Evolutionary conservation across 2,888 invertebrate species (phyloP).

Genomic region (Xestia ashworthii): DNA sequence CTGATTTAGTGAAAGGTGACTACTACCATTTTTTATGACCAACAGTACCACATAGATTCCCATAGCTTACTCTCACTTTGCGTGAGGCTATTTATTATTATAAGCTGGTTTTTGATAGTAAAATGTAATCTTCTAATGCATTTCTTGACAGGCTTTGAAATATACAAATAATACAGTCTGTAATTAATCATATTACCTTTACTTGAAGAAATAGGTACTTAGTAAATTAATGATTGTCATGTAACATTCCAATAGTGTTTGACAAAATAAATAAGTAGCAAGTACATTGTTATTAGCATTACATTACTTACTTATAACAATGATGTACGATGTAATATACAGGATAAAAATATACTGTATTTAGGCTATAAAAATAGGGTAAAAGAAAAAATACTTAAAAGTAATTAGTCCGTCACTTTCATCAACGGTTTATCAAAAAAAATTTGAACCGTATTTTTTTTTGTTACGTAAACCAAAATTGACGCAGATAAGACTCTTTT

Average conservation of each 20-base stretch:
- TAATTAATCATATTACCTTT: slow-evolving; percentile 20
- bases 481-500: no score
- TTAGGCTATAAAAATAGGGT: neutral
- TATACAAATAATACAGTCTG: neutral
- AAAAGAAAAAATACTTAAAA: no score
- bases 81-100: slow-evolving; percentile 17
- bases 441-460: no score
- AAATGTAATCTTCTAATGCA: neutral
- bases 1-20: slow-evolving; percentile 62
- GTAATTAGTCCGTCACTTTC: no score
- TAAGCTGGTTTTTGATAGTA: slow-evolving; percentile 7
- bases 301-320: neutral
- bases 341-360: slow-evolving; percentile 3
- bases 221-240: slow-evolving; percentile 25
- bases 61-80: slow-evolving; percentile 34
- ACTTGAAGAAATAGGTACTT: slow-evolving; percentile 2
- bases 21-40: slow-evolving; percentile 40
- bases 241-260: neutral
- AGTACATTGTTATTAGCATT: no score
- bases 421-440: no score
- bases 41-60: slow-evolving; percentile 31
- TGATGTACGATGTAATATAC: neutral
- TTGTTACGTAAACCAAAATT: no score
- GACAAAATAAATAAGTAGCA: neutral
- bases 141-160: neutral